Conservation (phyloP, 1,140 invertebrate species). For the Trichomalopsis sarcophagae region DNA sequence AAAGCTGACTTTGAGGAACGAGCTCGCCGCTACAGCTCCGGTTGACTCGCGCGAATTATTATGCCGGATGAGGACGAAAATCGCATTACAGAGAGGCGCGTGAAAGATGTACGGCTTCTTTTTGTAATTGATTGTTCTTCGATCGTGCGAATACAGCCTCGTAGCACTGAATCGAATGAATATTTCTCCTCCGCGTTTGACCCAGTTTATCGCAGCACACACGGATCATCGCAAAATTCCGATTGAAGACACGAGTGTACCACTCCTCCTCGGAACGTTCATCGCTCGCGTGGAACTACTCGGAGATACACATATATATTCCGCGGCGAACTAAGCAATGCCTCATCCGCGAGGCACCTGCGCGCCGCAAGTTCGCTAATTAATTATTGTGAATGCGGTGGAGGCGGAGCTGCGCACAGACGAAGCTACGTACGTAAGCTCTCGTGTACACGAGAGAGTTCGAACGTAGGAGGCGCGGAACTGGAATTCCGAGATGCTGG, state of each 20-base stretch:
- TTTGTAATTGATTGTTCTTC: background rate
- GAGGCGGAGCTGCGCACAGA: background rate
- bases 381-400: conserved; percentile 47
- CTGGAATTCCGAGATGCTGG: background rate
- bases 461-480: background rate
- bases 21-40: conserved; percentile 1
- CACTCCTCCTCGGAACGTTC: background rate
- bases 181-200: too few relatives aligned
- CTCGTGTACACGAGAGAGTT: background rate
- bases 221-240: too few relatives aligned
- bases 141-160: background rate
- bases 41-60: conserved; percentile 38
- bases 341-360: background rate
- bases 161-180: too few relatives aligned
- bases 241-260: too few relatives aligned
- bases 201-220: too few relatives aligned
- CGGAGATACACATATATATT: too few relatives aligned
- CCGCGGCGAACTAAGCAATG: background rate
- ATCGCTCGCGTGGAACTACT: background rate
- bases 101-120: background rate
- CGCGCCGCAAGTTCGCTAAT: conserved; percentile 44
- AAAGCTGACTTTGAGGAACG: conserved; percentile 55
- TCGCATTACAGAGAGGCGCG: conserved; percentile 31
- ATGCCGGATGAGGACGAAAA: conserved; percentile 28
- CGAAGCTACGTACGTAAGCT: background rate